Percentiles rank a stretch among this genome's conserved stretches.
Conservation (phyloP, 2,888 invertebrate species). For the Watsonalla cultraria region DNA sequence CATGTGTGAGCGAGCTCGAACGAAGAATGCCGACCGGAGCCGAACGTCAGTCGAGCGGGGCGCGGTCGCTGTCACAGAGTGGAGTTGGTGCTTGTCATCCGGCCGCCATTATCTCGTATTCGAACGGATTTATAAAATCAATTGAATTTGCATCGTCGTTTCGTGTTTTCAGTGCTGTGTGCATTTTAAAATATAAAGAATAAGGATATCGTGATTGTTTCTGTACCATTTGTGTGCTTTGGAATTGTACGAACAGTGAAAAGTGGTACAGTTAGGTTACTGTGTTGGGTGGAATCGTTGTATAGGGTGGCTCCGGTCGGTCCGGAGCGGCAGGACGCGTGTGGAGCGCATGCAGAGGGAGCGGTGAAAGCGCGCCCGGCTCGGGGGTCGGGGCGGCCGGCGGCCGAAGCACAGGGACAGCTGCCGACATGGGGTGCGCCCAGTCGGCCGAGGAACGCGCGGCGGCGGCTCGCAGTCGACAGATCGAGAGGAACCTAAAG, state of each 20-base stretch:
- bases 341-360: conserved; percentile 75
- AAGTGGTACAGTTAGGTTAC: conserved; percentile 71
- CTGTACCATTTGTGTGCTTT: conserved; percentile 30
- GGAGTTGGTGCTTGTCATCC: conserved; percentile 79
- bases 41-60: conserved; percentile 79
- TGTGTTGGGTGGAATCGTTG: conserved; percentile 64
- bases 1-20: conserved; percentile 74
- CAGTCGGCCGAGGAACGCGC: conserved; percentile 99
- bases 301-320: conserved; percentile 69
- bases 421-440: conserved; percentile 96
- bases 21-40: conserved; percentile 68
- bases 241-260: conserved; percentile 48
- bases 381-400: conserved; percentile 76
- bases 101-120: conserved; percentile 81
- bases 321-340: conserved; percentile 68
- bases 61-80: conserved; percentile 80
- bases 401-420: conserved; percentile 71
- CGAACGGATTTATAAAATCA: conserved; percentile 75
- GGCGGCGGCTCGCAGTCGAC: conserved; percentile 97
- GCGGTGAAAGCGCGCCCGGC: conserved; percentile 81
- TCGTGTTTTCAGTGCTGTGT: conserved; percentile 55
- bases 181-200: conserved; percentile 38
- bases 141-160: conserved; percentile 65
- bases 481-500: conserved; percentile 98
- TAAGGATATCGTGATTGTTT: conserved; percentile 31